Evolutionary conservation across 2,888 invertebrate species (phyloP), one percentile per base, ranked within the genome.

Genomic region (Notodonta ziczac): DNA sequence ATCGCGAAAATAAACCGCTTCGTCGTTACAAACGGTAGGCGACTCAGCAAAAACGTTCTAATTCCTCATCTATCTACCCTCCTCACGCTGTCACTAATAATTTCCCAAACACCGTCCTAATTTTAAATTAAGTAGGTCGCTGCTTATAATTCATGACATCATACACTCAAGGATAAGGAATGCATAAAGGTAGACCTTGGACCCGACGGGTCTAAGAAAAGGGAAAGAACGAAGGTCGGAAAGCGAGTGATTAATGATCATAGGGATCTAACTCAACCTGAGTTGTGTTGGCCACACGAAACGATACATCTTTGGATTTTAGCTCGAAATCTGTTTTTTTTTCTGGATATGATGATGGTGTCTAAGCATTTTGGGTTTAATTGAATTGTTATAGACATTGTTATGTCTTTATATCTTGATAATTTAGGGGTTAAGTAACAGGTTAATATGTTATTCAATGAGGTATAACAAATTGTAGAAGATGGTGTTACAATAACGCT

Each of bases 71-170:
- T 24, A 24, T 32, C n/a, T 9, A 57, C 9, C 51, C 24, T 58
- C 35, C 5, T 16, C 51, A 51, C 16, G 57, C 35, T 57, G 48
- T 50, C 39, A 24, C 32, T 14, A 42, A 61, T 52, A 32, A 52
- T 8, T 52, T 52, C 39, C 58, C 46, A 60, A 61, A 55, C 50
- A 60, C 46, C 56, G 39, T 39, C 54, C 7, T 44, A n/a, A 39
- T 57, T 39, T 59, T 16, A 63, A 70, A 64, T 58, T 59, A 67
- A 62, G 70, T 60, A 67, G 64, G 70, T 60, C 67, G 67, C 56
- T 40, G 44, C 51, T 74, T 67, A 62, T 62, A 65, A 74, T 73
- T 69, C 69, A 66, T 42, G 58, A 35, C 62, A 63, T 61, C 58
- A 44, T 55, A 66, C 60, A 61, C 72, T 73, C 68, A 71, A 68